phyloP scores from a whole-genome alignment of 1,140 invertebrate genomes.

The Apis cerana region DNA sequence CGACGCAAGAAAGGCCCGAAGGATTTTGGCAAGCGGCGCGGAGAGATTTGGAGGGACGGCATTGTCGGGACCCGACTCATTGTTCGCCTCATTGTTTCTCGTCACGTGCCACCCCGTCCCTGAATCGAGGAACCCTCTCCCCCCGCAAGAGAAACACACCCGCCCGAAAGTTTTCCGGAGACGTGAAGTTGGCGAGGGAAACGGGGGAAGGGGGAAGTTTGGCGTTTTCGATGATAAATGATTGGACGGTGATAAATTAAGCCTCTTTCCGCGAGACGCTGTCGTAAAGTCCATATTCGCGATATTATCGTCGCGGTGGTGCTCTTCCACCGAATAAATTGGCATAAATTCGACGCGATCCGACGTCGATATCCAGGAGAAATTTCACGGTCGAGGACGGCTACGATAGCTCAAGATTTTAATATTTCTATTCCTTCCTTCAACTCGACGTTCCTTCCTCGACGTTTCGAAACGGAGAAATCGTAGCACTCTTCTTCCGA shows the following conservation, averaged over 20 bases:
- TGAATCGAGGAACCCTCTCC: background rate
- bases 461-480: too few relatives aligned
- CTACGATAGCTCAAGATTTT: background rate
- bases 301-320: too few relatives aligned
- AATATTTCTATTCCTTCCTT: too few relatives aligned
- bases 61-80: constrained; percentile 52
- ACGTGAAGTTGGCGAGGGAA: background rate
- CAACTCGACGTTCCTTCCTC: too few relatives aligned
- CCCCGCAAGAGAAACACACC: constrained; percentile 5
- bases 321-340: background rate
- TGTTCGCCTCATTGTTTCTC: constrained; percentile 57
- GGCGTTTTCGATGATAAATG: constrained; percentile 48
- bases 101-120: constrained; percentile 45
- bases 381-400: background rate
- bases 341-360: background rate
- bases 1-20: constrained; percentile 38
- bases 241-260: constrained; percentile 50
- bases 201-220: background rate
- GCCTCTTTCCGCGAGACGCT: constrained; percentile 4
- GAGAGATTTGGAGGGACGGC: constrained; percentile 48
- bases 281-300: constrained; percentile 1
- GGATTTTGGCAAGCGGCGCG: constrained; percentile 52
- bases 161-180: constrained; percentile 20
- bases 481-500: too few relatives aligned
- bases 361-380: too few relatives aligned